Base-by-base conservation (phyloP, 2,888 invertebrate genomes). In the Agrypnus murinus region DNA sequence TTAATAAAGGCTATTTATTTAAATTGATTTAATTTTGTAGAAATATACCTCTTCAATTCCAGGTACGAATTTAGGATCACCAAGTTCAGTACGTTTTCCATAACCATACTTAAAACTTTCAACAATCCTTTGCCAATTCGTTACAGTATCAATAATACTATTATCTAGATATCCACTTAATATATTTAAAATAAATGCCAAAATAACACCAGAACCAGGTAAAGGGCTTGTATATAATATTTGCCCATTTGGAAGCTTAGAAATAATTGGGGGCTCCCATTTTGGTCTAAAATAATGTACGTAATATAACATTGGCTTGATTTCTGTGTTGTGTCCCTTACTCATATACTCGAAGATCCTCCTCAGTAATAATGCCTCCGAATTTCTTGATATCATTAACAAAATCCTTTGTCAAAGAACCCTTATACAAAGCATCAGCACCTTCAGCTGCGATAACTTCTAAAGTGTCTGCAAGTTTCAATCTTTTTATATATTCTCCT, bases 21-120 rank as follows among this genome's bases (percentile, higher is more conserved):
- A n/a, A n/a, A n/a, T n/a, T n/a, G n/a, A n/a, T n/a, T n/a, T n/a
- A n/a, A n/a, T n/a, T n/a, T n/a, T n/a, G n/a, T n/a, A n/a, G n/a
- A n/a, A 12, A 34, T 12, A 55, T 14, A 12, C 10, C 10, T 38
- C 2, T n/a, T 38, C 4, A 2, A 38, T n/a, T 38, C n/a, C 38
- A 38, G 12, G 10, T 12, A 38, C 38, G 7, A 40, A 40, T 3
- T 86, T 82, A 4, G 89, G 87, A 87, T 98, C 98, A 0, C 95
- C 98, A 72, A 99, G 87, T 75, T 92, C 90, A 0, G 94, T 94
- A 76, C 98, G 88, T 80, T 92, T 90, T 1, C 95, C 97, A 84
- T 93, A 97, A 14, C 93, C 97, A 87, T 92, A 97, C 84, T 99
- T 99, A 86, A 96, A 95, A 4, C 94, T 90, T 84, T 99, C 98